These are phyloP conservation scores for Malurus splendens DNA, from an alignment of 2,797 vertebrate species.

Conservation along the genomic window DNA sequence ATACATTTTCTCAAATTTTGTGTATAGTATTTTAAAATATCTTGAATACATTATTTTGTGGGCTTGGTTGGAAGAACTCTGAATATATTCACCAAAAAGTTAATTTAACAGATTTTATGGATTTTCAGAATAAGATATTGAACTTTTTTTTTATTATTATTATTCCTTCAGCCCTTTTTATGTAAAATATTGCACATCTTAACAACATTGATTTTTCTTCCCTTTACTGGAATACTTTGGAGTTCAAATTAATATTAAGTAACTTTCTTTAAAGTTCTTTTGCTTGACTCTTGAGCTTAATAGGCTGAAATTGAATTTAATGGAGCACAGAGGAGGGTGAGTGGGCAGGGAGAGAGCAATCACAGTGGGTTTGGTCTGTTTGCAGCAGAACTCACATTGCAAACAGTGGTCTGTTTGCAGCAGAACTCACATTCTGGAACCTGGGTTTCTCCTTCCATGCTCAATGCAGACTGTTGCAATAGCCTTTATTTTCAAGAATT, in stretches of 20 bases:
- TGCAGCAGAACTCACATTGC: rapidly evolving
- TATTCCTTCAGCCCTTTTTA: background rate
- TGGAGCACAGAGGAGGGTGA: background rate
- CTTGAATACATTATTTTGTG: background rate
- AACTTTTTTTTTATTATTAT: background rate
- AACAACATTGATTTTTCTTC: background rate
- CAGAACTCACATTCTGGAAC: background rate
- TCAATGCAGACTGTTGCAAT: background rate
- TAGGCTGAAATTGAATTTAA: background rate
- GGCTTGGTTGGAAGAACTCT: background rate
- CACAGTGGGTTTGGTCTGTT: rapidly evolving
- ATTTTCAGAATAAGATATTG: background rate
- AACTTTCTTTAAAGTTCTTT: background rate
- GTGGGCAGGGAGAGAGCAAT: background rate
- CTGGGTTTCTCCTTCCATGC: background rate
- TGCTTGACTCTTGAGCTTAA: background rate
- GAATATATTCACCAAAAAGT: background rate
- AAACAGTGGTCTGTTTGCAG: background rate
- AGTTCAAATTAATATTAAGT: constrained; percentile 9
- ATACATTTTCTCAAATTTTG: background rate
- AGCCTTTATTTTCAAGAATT: background rate
- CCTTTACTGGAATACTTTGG: background rate
- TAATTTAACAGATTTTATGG: background rate
- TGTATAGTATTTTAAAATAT: background rate
- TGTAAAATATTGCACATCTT: background rate